Evolutionary conservation across 2,797 vertebrate genomes (phyloP), one percentile per base, ranked within the genome.

Genomic region (Heliangelus exortis): DNA sequence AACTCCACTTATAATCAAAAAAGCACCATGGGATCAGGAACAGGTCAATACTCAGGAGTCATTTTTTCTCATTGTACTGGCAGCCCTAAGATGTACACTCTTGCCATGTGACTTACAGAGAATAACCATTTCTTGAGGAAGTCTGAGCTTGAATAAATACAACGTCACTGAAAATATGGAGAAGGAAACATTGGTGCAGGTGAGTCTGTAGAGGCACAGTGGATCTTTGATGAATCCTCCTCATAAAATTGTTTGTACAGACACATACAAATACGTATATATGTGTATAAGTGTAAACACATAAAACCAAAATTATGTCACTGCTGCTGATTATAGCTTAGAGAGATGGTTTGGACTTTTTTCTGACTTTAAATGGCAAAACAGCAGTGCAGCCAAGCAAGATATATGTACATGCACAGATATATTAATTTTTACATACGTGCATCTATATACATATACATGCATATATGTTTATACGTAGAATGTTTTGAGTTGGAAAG

Each of bases 161-260:
- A 5, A 41, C 0, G 0, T 28, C n/a, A 15, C 5, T 48, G 26
- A 59, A 71, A 72, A 11, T 3, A 31, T 4, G 29, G 22, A 57
- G 41, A 54, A 51, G 11, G 13, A 9, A 68, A 7, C 21, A 25
- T 4, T 28, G 12, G 3, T 53, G 12, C 3, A 73, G 19, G 5
- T 26, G 31, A 33, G 6, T 55, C 21, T 33, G 4, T 10, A 61
- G 31, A 81, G 10, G 7, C 20, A 50, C 7, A 19, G 15, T 41
- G 10, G 51, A 11, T 19, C 12, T 69, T n/a, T 62, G 28, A 54
- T 45, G 28, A 4, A 71, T 3, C 3, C 6, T 11, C 7, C 15
- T 84, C 2, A 3, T 22, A 48, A 76, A 72, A 14, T 1, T 36
- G 0, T 51, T 66, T 83, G 2, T 21, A 58, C 26, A 36, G 48